A percentile compares a stretch with the other conserved stretches of the same genome.
phyloP scores from a whole-genome alignment of 2,888 invertebrate genomes.

The Drosophila limbata region DNA sequence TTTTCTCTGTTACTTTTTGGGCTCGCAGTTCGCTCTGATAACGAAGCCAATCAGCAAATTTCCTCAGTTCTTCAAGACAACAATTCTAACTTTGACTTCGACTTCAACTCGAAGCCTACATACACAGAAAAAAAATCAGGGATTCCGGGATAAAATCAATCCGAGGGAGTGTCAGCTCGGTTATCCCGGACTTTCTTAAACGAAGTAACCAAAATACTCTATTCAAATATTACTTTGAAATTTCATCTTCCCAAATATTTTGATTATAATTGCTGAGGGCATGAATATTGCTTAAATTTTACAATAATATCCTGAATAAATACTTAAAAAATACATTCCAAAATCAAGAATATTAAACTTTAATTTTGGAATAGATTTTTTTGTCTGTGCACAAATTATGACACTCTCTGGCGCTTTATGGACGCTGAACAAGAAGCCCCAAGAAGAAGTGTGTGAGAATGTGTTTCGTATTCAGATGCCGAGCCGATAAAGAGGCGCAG shows the following conservation, averaged over 20 bases:
- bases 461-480: slow-evolving; percentile 50
- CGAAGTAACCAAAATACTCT: too few species aligned
- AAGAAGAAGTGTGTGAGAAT: slow-evolving; percentile 6
- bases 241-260: too few species aligned
- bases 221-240: too few species aligned
- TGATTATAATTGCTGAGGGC: too few species aligned
- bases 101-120: slow-evolving; percentile 30
- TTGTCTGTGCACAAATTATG: slow-evolving; percentile 67
- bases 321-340: too few species aligned
- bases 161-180: too few species aligned
- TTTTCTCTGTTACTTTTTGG: slow-evolving; percentile 20
- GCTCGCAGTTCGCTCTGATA: slow-evolving; percentile 50
- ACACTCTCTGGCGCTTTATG: slow-evolving; percentile 63
- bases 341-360: too few species aligned
- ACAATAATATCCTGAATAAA: too few species aligned
- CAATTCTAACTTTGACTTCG: slow-evolving; percentile 1
- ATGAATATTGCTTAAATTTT: too few species aligned
- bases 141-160: too few species aligned
- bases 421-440: slow-evolving; percentile 9
- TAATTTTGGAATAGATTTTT: too few species aligned
- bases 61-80: slow-evolving; percentile 15
- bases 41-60: slow-evolving; percentile 65
- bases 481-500: slow-evolving; percentile 38
- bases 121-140: slow-evolving; percentile 1
- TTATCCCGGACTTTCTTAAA: too few species aligned